A percentile compares a stretch with the other conserved stretches of the same genome.
phyloP scores from a whole-genome alignment of 2,113 vertebrate species.

The Paraplagusia blochii region DNA sequence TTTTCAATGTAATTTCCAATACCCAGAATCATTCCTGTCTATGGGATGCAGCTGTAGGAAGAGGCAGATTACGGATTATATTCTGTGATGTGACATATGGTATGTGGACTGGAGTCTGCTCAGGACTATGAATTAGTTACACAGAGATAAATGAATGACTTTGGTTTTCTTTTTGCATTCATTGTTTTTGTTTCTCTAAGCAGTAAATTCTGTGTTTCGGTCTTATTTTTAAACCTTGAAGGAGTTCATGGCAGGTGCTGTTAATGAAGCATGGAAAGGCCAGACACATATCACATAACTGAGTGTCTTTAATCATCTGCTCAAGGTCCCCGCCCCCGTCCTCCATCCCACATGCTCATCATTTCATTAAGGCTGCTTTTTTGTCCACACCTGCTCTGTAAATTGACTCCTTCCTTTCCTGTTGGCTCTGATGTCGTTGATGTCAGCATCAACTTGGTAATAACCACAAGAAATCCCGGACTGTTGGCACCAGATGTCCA shows the following conservation, averaged over 20 bases:
- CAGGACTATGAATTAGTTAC: conserved; percentile 34
- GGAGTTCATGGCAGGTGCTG: conserved; percentile 59
- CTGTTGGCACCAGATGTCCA: neutral
- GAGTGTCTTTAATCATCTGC: conserved; percentile 74
- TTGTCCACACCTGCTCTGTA: too few species aligned
- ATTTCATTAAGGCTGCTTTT: conserved; percentile 40
- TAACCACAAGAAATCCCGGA: neutral
- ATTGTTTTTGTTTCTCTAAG: conserved; percentile 50
- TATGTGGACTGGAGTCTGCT: conserved; percentile 46
- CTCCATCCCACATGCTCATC: conserved; percentile 52
- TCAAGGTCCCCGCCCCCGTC: too few species aligned
- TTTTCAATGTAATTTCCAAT: conserved; percentile 1
- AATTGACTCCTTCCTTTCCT: neutral
- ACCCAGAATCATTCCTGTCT: conserved; percentile 3
- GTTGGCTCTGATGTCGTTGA: neutral
- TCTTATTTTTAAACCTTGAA: conserved; percentile 71
- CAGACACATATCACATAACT: conserved; percentile 72
- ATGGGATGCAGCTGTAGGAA: too few species aligned
- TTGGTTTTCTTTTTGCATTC: conserved; percentile 39
- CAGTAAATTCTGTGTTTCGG: conserved; percentile 55
- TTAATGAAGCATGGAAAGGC: conserved; percentile 80
- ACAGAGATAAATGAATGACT: too few species aligned
- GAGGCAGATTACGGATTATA: conserved; percentile 57
- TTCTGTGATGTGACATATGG: conserved; percentile 50
- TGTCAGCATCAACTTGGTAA: neutral